These are phyloP conservation scores for Clavelina lepadiformis DNA, from an alignment of 23 tunicate genomes.

Conservation along the genomic window DNA sequence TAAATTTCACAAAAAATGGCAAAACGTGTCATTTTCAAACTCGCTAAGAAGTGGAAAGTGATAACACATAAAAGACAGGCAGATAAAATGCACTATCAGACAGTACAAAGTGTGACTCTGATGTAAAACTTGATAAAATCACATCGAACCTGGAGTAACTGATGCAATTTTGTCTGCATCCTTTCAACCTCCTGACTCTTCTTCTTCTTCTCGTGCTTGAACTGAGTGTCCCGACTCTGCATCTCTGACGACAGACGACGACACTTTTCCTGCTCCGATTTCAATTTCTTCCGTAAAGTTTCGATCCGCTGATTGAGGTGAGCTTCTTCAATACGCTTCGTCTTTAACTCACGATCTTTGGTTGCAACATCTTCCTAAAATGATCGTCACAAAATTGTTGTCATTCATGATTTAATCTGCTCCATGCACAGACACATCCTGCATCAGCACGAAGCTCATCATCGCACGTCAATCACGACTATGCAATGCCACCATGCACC, in stretches of 20 bases:
- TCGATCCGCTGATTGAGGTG: slow-evolving; percentile 62
- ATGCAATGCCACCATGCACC: too few species aligned
- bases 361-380: slow-evolving; percentile 61
- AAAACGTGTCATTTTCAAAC: too few species aligned
- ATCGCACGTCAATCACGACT: too few species aligned
- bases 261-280: slow-evolving; percentile 73
- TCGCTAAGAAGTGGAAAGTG: too few species aligned
- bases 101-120: too few species aligned
- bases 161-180: slow-evolving; percentile 62
- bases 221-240: slow-evolving; percentile 63
- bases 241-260: slow-evolving; percentile 44
- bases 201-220: slow-evolving; percentile 88
- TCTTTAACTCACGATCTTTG: slow-evolving; percentile 66
- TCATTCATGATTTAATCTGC: not conserved
- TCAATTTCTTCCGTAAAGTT: slow-evolving; percentile 59
- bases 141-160: slow-evolving; percentile 84
- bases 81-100: too few species aligned
- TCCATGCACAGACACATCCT: not conserved
- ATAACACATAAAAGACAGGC: too few species aligned
- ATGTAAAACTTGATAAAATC: too few species aligned
- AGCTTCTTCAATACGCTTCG: slow-evolving; percentile 56
- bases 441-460: too few species aligned
- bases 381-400: not conserved
- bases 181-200: slow-evolving; percentile 72
- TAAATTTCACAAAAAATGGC: not conserved